Evolutionary conservation across 1,140 invertebrate species (phyloP).

Genomic region (Zaprionus africanus): DNA sequence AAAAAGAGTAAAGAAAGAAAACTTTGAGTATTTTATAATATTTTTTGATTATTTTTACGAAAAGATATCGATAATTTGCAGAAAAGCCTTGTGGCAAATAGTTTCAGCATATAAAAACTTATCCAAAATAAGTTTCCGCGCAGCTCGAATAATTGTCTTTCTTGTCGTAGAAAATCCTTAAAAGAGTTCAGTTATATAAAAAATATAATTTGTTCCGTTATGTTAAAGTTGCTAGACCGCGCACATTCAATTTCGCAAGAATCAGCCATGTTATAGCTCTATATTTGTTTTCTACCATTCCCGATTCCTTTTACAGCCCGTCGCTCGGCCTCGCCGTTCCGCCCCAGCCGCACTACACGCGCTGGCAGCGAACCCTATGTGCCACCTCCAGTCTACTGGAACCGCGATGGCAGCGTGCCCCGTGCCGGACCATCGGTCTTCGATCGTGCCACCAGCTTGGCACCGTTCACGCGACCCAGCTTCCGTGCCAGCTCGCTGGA

Average conservation of each 20-base stretch:
- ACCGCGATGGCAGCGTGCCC: constrained; percentile 73
- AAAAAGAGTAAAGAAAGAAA: background rate
- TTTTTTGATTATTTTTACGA: background rate
- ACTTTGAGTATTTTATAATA: background rate
- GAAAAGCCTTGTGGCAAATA: no score
- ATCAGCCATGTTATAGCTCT: constrained; percentile 19
- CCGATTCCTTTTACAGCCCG: constrained; percentile 62
- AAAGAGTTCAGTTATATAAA: background rate
- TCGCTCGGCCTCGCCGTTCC: constrained; percentile 73
- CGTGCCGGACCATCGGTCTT: constrained; percentile 75
- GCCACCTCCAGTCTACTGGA: constrained; percentile 73
- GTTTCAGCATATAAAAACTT: no score
- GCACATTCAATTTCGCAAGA: background rate
- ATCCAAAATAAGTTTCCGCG: no score
- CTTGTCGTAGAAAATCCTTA: background rate
- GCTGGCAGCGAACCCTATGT: constrained; percentile 81
- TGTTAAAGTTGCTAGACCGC: background rate
- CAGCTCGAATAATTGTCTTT: no score
- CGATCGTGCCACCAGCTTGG: constrained; percentile 81
- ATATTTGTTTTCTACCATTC: constrained; percentile 4
- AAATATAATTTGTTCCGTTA: background rate
- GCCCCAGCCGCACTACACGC: constrained; percentile 61
- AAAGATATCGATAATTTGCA: background rate
- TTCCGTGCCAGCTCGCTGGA: constrained; percentile 83
- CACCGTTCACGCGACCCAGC: constrained; percentile 79